Percentiles rank a stretch among this genome's conserved stretches.
These are phyloP conservation scores for Labeo calbasu DNA, from an alignment of 2,797 vertebrate genomes.

Conservation along the genomic window DNA sequence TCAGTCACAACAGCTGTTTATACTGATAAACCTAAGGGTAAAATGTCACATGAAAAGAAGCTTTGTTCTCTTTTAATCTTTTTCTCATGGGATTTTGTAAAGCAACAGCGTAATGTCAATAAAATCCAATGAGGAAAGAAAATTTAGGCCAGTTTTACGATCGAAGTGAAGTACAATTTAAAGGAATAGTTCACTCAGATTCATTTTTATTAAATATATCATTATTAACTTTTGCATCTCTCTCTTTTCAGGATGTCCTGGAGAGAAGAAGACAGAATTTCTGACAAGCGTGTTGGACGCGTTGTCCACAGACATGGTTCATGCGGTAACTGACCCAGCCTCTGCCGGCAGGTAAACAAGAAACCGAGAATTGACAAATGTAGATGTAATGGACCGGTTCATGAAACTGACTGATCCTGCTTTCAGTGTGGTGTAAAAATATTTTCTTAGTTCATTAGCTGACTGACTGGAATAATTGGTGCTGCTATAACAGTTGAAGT, in stretches of 20 bases:
- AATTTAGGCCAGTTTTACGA: not conserved
- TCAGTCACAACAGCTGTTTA: constrained; percentile 19
- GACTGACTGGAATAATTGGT: not conserved
- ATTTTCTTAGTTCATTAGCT: not conserved
- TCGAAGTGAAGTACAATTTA: not conserved
- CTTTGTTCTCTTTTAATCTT: constrained; percentile 41
- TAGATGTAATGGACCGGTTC: not conserved
- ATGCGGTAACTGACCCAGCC: constrained; percentile 90
- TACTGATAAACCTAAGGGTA: constrained; percentile 30
- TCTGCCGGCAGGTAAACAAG: constrained; percentile 85
- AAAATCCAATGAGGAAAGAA: not conserved
- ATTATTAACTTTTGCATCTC: not conserved
- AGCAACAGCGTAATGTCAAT: not conserved
- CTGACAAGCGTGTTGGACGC: constrained; percentile 95
- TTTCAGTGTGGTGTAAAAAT: not conserved
- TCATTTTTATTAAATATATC: not conserved
- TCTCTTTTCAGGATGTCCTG: constrained; percentile 88
- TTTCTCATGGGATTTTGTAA: not conserved
- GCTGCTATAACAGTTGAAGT: not conserved
- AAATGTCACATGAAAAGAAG: constrained; percentile 9
- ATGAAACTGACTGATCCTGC: not conserved
- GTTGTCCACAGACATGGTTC: constrained; percentile 96
- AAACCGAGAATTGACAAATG: not conserved
- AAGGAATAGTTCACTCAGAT: not conserved
- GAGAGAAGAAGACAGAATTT: constrained; percentile 93